Conservation (phyloP, 1,140 invertebrate species). For the Drosophila ogumai region DNA sequence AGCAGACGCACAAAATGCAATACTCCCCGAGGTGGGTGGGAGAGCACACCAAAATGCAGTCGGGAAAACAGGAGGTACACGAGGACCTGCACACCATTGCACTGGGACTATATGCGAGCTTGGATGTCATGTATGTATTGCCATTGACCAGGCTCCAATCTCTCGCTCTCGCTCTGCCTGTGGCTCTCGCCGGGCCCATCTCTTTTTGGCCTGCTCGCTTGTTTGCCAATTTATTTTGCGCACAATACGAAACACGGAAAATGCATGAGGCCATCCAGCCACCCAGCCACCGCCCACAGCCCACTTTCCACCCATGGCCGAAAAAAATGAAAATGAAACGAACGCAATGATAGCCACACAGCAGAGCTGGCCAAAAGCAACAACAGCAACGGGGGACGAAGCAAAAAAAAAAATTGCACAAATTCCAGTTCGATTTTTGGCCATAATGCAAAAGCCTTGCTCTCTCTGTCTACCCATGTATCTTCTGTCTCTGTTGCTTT, state of each 20-base stretch:
- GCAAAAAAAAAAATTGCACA: conserved; percentile 54
- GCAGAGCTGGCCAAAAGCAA: conserved; percentile 37
- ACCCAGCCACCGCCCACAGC: conserved; percentile 4
- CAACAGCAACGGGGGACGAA: conserved; percentile 7
- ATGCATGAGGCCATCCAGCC: conserved; percentile 60
- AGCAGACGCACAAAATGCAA: conserved; percentile 65
- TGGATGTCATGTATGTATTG: conserved; percentile 70
- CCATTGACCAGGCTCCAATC: conserved; percentile 60
- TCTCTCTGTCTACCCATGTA: neutral
- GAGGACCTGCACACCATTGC: conserved; percentile 35
- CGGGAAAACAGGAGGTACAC: conserved; percentile 38
- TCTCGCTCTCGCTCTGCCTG: neutral
- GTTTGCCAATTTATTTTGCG: conserved; percentile 82
- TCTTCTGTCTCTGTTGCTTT: conserved; percentile 23
- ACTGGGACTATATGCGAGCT: conserved; percentile 62
- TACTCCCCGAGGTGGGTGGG: conserved; percentile 27
- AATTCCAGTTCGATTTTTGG: conserved; percentile 81
- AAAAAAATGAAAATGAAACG: conserved; percentile 34
- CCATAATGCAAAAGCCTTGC: conserved; percentile 63
- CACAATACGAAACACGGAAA: conserved; percentile 82
- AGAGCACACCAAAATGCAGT: conserved; percentile 62
- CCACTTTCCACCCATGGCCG: neutral
- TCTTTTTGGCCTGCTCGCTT: conserved; percentile 63
- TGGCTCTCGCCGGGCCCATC: conserved; percentile 15
- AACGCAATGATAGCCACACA: conserved; percentile 71